Base-by-base conservation (phyloP, 2,797 vertebrate species). In the Brotula barbata region DNA sequence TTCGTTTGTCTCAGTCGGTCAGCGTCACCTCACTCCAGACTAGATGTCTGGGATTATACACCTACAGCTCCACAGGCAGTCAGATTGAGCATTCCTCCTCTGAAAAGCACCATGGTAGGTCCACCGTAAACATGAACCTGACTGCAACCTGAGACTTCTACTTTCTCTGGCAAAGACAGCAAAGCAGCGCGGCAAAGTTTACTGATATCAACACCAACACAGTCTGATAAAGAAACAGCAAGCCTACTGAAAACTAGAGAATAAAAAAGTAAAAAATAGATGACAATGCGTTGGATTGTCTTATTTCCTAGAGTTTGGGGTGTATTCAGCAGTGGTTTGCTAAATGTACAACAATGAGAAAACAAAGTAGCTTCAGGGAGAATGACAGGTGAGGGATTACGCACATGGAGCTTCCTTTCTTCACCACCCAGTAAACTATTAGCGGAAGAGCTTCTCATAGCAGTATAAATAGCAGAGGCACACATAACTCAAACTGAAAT, bases 401-500 rank as follows among this genome's bases (percentile, higher is more conserved):
- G 54, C 60, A 51, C 50, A 68, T 58, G 25, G 52, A 64, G 63
- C 73, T 85, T 80, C 77, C 70, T 68, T 58, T 81, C 79, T 71
- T 86, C 77, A 66, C 75, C 73, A 80, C 54, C 63, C 60, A 48
- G 65, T 47, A 41, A 74, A 78, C 84, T 89, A 87, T 86, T 85
- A 85, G 56, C 60, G 10, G 85, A 83, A 77, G 64, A 68, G 50
- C 73, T 69, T 73, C 79, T 85, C 80, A 87, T 68, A 8, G 46
- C 51, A 61, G 58, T 89, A 89, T 86, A 89, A 88, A 91, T 88
- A 91, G 85, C 77, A 64, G 50, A 58, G n/a, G 1, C 57, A 58
- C 71, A 73, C 83, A 87, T 86, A 87, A 80, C 83, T 87, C 49
- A 66, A 64, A 82, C 79, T 83, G 53, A 84, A 70, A 87, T 80